Percentiles rank a stretch among this genome's conserved stretches.
Conservation (phyloP, 2,888 invertebrate genomes). For the Macropis europaea region DNA sequence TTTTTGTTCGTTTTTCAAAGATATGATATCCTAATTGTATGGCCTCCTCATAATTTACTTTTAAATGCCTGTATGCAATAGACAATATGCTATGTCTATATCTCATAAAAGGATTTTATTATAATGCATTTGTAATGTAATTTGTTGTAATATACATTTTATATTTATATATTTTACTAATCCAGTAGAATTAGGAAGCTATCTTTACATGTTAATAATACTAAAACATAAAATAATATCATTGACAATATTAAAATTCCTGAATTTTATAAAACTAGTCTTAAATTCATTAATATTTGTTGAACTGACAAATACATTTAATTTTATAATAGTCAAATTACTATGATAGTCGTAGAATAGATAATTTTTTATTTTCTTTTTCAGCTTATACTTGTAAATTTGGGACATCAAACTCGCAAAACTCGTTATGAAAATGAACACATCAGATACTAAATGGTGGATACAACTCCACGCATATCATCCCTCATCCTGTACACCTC, state of each 20-base stretch:
- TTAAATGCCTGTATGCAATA: not conserved
- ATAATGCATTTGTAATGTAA: not conserved
- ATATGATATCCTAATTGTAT: slow-evolving; percentile 22
- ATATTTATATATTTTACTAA: too few species aligned
- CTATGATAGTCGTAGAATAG: slow-evolving; percentile 31
- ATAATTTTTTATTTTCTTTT: slow-evolving; percentile 49
- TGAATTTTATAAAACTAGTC: not conserved
- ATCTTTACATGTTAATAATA: not conserved
- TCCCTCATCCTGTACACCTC: slow-evolving; percentile 33
- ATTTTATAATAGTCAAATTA: slow-evolving; percentile 14
- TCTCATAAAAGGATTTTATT: not conserved
- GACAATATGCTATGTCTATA: not conserved
- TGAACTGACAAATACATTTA: slow-evolving; percentile 1
- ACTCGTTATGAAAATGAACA: slow-evolving; percentile 36
- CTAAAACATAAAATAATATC: not conserved
- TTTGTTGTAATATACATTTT: too few species aligned
- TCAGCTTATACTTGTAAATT: slow-evolving; percentile 47
- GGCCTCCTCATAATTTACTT: not conserved
- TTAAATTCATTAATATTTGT: not conserved
- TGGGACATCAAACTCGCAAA: slow-evolving; percentile 36
- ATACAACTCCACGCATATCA: slow-evolving; percentile 37
- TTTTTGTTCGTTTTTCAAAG: not conserved
- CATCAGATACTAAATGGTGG: slow-evolving; percentile 32
- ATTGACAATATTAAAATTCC: too few species aligned
- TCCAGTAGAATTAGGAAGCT: too few species aligned